Evolutionary conservation across 1,140 invertebrate species (phyloP), one percentile per base, ranked within the genome.

Genomic region (Lucilia cuprina): DNA sequence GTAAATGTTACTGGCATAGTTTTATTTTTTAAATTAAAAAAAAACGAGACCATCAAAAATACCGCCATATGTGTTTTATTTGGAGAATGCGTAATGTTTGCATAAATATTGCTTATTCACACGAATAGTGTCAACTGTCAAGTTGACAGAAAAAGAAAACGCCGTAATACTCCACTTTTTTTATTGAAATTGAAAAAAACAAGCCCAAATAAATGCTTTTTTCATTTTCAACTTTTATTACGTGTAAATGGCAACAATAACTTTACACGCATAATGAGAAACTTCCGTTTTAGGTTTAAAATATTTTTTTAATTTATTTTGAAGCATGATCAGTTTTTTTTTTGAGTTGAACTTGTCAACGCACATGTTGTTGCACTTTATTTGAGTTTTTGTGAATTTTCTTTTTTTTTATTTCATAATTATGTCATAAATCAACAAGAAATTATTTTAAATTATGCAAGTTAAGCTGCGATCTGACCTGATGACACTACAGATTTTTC

Each of bases 41-140:
- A 55, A 55, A 55, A 7, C 49, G 9, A 49, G 49, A 55, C 17
- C 21, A 70, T 70, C n/a, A 70, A 70, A 70, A 70, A 70, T n/a
- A 60, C n/a, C 65, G 19, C n/a, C 65, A 7, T 21, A 21, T 70
- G 19, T 70, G 65, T 70, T 19, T 21, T 9, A 25, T 70, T 70
- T 10, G 14, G 5, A n/a, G 21, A 70, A 70, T 70, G n/a, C 19
- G 65, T 70, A 19, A 21, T 21, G 65, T 70, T 70, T 70, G 65
- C 65, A 21, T 21, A 70, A 70, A 70, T 21, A 78, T 47, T 47
- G 75, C 35, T 17, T 35, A 47, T 35, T 78, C 75, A 78, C 75
- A 41, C 41, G 17, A 47, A 78, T 2, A 78, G 75, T 78, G 75
- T 78, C 75, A 77, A 77, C 30, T 77, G 74, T 77, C 74, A 78